A percentile compares a stretch with the other conserved stretches of the same genome.
Conservation (phyloP, 2,797 vertebrate species). For the Mus caroli region DNA sequence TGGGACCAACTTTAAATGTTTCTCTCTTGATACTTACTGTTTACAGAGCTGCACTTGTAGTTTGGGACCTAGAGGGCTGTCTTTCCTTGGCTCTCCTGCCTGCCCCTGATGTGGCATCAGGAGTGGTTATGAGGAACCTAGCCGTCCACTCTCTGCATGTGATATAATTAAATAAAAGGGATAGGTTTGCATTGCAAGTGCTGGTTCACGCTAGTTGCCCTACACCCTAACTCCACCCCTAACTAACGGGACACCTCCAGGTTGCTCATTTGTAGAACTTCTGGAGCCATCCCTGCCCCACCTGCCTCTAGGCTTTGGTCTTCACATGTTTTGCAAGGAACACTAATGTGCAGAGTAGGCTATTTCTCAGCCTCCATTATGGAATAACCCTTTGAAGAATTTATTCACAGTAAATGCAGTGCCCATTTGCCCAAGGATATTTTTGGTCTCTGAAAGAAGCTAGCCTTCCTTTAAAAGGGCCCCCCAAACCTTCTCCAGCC, state of each 20-base stretch:
- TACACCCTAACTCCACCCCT: rapidly evolving
- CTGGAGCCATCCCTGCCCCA: not conserved
- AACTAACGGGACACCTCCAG: not conserved
- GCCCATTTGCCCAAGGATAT: constrained; percentile 10
- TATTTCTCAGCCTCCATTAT: not conserved
- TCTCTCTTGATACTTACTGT: not conserved
- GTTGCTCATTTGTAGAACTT: not conserved
- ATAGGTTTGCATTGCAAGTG: not conserved
- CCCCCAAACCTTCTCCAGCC: constrained; percentile 18
- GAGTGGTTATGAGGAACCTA: not conserved
- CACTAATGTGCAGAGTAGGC: not conserved
- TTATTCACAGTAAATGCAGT: constrained; percentile 4
- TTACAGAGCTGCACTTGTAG: not conserved
- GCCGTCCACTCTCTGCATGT: not conserved
- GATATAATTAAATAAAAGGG: not conserved
- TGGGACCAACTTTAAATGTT: not conserved
- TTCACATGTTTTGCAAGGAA: not conserved
- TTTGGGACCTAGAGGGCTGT: not conserved
- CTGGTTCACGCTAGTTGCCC: not conserved
- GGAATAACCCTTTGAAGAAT: constrained; percentile 46
- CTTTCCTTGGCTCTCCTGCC: not conserved
- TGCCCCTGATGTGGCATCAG: not conserved
- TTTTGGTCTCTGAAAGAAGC: constrained; percentile 41
- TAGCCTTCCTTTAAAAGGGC: constrained; percentile 44
- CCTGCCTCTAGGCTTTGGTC: not conserved